A percentile compares a stretch with the other conserved stretches of the same genome.
Evolutionary conservation across 1,140 invertebrate genomes (phyloP).

Genomic region (Chionoecetes opilio): DNA sequence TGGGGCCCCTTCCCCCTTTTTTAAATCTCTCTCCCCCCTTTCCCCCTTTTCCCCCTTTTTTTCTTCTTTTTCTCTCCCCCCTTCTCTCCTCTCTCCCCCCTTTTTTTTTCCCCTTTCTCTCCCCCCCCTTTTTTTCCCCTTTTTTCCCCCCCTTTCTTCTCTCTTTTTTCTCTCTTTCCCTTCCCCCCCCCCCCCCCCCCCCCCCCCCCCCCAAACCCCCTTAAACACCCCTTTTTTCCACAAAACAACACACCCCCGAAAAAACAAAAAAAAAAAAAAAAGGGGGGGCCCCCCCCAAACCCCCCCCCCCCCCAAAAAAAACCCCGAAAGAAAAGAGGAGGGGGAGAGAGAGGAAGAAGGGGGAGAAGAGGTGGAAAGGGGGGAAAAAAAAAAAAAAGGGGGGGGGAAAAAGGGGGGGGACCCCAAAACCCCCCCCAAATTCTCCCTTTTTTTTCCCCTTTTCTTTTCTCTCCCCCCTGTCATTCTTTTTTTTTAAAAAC

Average conservation of each 20-base stretch:
- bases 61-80: background rate
- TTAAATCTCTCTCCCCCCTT: background rate
- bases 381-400: too few species aligned
- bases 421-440: too few species aligned
- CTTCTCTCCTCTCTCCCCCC: slow-evolving; percentile 13
- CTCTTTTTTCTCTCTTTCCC: background rate
- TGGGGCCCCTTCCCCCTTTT: too few species aligned
- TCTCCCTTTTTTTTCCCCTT: background rate
- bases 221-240: background rate
- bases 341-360: too few species aligned
- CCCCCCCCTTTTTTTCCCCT: background rate
- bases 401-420: too few species aligned
- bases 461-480: background rate
- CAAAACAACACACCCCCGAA: background rate
- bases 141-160: background rate
- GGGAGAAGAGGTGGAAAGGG: background rate
- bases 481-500: background rate
- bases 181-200: background rate
- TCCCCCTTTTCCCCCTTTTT: background rate
- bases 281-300: background rate
- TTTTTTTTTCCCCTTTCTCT: background rate
- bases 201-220: background rate
- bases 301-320: too few species aligned
- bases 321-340: too few species aligned
- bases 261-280: too few species aligned